Evolutionary conservation across 2,888 invertebrate genomes (phyloP).

Genomic region (Ceriagrion tenellum): DNA sequence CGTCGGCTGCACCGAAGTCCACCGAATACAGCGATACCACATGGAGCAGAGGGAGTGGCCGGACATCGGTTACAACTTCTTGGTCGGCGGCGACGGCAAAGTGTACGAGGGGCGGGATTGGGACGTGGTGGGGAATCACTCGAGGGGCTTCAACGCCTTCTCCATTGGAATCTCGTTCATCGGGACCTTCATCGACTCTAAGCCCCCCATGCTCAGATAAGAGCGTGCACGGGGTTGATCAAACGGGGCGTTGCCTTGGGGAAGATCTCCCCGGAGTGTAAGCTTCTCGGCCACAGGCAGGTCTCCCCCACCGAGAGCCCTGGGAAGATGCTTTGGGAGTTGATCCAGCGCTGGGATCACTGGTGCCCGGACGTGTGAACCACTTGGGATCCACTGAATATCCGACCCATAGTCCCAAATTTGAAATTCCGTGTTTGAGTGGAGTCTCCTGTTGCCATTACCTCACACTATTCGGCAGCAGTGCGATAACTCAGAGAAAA

Average conservation of each 20-base stretch:
- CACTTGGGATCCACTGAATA: no score
- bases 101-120: slow-evolving; percentile 78
- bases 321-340: slow-evolving; percentile 72
- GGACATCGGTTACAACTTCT: slow-evolving; percentile 78
- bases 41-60: slow-evolving; percentile 76
- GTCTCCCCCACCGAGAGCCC: slow-evolving; percentile 77
- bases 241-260: slow-evolving; percentile 78
- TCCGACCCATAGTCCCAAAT: no score
- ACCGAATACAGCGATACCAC: slow-evolving; percentile 76
- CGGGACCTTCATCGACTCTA: not conserved
- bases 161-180: slow-evolving; percentile 72
- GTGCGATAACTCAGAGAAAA: no score
- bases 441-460: no score
- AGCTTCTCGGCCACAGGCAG: slow-evolving; percentile 80
- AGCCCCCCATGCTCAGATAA: slow-evolving; percentile 73
- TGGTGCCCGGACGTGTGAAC: slow-evolving; percentile 22
- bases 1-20: slow-evolving; percentile 75
- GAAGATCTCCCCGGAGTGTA: slow-evolving; percentile 78
- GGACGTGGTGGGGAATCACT: slow-evolving; percentile 77
- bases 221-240: slow-evolving; percentile 78
- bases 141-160: slow-evolving; percentile 77
- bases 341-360: slow-evolving; percentile 73
- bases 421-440: no score
- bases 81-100: slow-evolving; percentile 80
- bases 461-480: no score